A percentile compares a stretch with the other conserved stretches of the same genome.
Conservation (phyloP, 2,113 vertebrate species). For the Brevimyrus niger region DNA sequence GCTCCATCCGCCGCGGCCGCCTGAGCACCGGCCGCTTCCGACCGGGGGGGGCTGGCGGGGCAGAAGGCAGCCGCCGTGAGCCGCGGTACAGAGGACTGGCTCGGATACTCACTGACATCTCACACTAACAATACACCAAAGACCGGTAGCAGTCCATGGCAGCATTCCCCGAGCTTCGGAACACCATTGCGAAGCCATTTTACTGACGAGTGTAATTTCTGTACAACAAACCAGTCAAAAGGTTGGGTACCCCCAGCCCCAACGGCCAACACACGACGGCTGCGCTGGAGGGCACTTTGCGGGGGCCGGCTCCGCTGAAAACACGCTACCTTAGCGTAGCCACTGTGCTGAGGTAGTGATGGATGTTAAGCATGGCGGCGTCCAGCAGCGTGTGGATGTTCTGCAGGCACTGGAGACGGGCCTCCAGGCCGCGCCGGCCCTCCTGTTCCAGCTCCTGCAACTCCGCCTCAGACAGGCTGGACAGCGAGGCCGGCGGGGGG, state of each 20-base stretch:
- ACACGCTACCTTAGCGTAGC: conserved; percentile 65
- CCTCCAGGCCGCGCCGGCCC: conserved; percentile 80
- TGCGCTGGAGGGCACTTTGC: not conserved
- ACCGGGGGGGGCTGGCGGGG: conserved; percentile 52
- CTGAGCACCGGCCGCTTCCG: conserved; percentile 37
- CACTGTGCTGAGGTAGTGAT: conserved; percentile 86
- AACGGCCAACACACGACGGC: not conserved
- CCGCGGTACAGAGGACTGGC: not conserved
- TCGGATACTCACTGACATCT: not conserved
- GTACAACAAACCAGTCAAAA: not conserved
- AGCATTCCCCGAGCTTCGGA: not conserved
- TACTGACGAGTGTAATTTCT: not conserved
- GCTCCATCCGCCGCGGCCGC: conserved; percentile 21
- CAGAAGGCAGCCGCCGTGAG: not conserved
- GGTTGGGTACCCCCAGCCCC: not conserved
- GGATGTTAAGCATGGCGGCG: conserved; percentile 92
- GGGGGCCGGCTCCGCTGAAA: not conserved
- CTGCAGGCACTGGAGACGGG: conserved; percentile 83
- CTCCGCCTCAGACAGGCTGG: conserved; percentile 78
- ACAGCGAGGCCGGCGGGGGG: conserved; percentile 77
- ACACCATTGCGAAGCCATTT: not conserved
- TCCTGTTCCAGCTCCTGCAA: conserved; percentile 82
- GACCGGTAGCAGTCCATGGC: not conserved
- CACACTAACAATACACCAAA: not conserved
- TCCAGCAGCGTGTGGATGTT: conserved; percentile 92